phyloP scores from a whole-genome alignment of 2,888 invertebrate genomes.

The Pecten maximus region DNA sequence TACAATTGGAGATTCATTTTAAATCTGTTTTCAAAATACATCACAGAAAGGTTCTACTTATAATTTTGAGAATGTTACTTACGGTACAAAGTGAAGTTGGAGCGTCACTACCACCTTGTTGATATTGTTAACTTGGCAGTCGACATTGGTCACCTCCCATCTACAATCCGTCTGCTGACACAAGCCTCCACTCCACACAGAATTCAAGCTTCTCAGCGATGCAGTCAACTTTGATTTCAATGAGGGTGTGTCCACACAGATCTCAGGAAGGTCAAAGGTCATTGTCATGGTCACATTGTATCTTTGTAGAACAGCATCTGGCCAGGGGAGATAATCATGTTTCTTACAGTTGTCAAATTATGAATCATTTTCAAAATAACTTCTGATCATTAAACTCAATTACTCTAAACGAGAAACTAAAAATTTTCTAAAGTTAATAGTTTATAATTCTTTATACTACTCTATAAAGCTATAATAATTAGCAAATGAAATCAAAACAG shows the following conservation, averaged over 20 bases:
- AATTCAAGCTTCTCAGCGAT: neutral
- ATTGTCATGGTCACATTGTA: slow-evolving; percentile 43
- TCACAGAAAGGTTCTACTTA: neutral
- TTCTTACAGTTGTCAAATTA: too few species aligned
- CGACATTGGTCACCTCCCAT: neutral
- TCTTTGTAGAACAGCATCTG: slow-evolving; percentile 46
- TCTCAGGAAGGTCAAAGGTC: slow-evolving; percentile 44
- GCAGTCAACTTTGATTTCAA: neutral
- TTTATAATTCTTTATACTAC: too few species aligned
- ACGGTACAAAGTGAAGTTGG: neutral
- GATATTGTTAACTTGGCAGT: neutral
- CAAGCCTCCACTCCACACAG: neutral
- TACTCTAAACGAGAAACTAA: too few species aligned
- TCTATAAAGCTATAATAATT: too few species aligned
- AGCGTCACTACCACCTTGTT: neutral
- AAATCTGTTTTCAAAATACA: neutral
- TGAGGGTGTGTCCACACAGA: neutral
- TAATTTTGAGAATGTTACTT: neutral
- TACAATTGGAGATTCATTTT: too few species aligned
- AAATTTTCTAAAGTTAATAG: too few species aligned
- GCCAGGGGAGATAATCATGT: neutral
- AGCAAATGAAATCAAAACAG: too few species aligned
- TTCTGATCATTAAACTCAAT: too few species aligned
- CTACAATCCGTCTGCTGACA: neutral
- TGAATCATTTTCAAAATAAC: too few species aligned